Evolutionary conservation across 2,888 invertebrate species (phyloP).

Genomic region (Spialia ferax): DNA sequence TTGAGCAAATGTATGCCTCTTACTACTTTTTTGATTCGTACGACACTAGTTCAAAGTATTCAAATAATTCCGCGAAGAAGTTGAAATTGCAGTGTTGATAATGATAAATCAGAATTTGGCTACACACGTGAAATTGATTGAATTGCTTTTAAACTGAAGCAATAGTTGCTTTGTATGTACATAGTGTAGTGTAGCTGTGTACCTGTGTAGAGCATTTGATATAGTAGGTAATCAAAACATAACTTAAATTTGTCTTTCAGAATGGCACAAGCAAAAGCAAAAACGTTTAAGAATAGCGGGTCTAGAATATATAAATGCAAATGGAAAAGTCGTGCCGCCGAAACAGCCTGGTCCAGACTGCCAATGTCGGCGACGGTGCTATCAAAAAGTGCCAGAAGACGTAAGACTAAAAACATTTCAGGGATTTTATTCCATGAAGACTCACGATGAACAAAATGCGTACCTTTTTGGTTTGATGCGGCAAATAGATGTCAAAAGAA

Average conservation of each 20-base stretch:
- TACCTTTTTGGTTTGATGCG: constrained; percentile 86
- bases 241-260: constrained; percentile 60
- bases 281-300: constrained; percentile 85
- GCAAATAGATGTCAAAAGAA: constrained; percentile 85
- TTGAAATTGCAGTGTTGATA: not conserved
- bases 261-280: constrained; percentile 87
- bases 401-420: constrained; percentile 82
- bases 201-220: too few species aligned
- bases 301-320: constrained; percentile 84
- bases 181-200: not conserved
- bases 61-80: constrained; percentile 37
- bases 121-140: not conserved
- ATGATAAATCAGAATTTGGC: not conserved
- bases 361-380: constrained; percentile 83
- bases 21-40: constrained; percentile 75
- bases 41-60: constrained; percentile 49
- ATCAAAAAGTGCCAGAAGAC: constrained; percentile 81
- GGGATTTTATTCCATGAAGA: constrained; percentile 85
- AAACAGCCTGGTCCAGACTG: constrained; percentile 85
- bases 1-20: constrained; percentile 68
- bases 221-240: not conserved
- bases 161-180: not conserved
- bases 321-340: constrained; percentile 85
- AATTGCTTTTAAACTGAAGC: not conserved
- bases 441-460: constrained; percentile 87